Percentiles rank a stretch among this genome's conserved stretches.
Evolutionary conservation across 2,888 invertebrate genomes (phyloP).

Genomic region (Hipparchia sbordonii): DNA sequence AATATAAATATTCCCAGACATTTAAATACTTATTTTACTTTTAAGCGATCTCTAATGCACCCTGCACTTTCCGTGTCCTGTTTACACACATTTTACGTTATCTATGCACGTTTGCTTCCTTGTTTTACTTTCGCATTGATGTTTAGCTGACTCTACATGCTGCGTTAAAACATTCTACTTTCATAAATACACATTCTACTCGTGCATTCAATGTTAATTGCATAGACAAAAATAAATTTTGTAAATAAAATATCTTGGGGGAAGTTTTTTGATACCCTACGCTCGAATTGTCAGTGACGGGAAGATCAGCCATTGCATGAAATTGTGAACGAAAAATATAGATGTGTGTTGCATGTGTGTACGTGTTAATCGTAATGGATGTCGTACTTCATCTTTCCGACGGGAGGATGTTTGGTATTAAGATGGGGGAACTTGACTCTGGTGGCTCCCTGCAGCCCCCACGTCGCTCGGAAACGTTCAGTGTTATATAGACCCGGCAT

Average conservation of each 20-base stretch:
- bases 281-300: conserved; percentile 51
- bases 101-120: conserved; percentile 71
- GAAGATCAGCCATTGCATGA: conserved; percentile 71
- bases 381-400: conserved; percentile 80
- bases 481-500: conserved; percentile 72
- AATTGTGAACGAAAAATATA: conserved; percentile 64
- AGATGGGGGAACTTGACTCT: conserved; percentile 81
- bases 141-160: conserved; percentile 57
- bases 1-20: conserved; percentile 19
- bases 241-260: conserved; percentile 61
- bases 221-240: conserved; percentile 53
- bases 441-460: conserved; percentile 72
- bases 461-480: conserved; percentile 65
- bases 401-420: conserved; percentile 76
- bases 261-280: conserved; percentile 50
- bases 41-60: conserved; percentile 41
- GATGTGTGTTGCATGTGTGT: conserved; percentile 83
- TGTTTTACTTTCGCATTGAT: conserved; percentile 57
- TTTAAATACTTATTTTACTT: conserved; percentile 26
- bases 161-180: conserved; percentile 63
- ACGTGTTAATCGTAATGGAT: conserved; percentile 70
- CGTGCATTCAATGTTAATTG: conserved; percentile 66
- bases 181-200: conserved; percentile 65
- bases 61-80: conserved; percentile 70
- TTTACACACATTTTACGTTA: conserved; percentile 62